phyloP scores from a whole-genome alignment of 2,888 invertebrate genomes.

The Mallateleia sp. region DNA sequence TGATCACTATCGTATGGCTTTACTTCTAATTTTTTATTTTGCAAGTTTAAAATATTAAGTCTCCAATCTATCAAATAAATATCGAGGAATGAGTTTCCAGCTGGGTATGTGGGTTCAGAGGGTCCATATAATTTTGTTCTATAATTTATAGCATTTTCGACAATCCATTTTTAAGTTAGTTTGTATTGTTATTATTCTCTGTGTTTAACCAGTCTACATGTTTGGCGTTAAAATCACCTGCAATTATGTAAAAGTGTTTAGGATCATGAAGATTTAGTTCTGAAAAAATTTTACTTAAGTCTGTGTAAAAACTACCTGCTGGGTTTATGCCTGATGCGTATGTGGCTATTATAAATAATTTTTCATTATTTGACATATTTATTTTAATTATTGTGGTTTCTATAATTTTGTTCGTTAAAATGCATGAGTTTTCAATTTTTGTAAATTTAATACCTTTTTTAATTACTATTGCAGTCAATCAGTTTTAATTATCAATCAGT shows the following conservation, averaged over 20 bases:
- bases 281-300: no score
- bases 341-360: constrained; percentile 40
- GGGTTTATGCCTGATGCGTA: constrained; percentile 48
- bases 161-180: constrained; percentile 29
- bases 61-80: constrained; percentile 34
- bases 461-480: constrained; percentile 66
- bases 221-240: constrained; percentile 66
- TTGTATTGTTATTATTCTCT: constrained; percentile 38
- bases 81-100: constrained; percentile 51
- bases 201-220: constrained; percentile 32
- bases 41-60: not conserved
- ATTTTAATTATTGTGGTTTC: constrained; percentile 50
- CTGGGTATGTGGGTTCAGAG: constrained; percentile 50
- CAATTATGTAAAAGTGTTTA: constrained; percentile 53
- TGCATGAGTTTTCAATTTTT: constrained; percentile 3
- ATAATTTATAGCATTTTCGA: not conserved
- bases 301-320: no score
- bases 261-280: constrained; percentile 45
- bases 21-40: constrained; percentile 21
- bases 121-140: constrained; percentile 7
- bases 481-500: no score
- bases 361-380: constrained; percentile 1
- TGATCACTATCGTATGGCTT: constrained; percentile 62
- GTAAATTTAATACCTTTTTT: constrained; percentile 26
- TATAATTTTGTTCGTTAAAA: no score